phyloP scores from a whole-genome alignment of 92 coral and sea anemone species.

The Umimayanthus kanabou region DNA sequence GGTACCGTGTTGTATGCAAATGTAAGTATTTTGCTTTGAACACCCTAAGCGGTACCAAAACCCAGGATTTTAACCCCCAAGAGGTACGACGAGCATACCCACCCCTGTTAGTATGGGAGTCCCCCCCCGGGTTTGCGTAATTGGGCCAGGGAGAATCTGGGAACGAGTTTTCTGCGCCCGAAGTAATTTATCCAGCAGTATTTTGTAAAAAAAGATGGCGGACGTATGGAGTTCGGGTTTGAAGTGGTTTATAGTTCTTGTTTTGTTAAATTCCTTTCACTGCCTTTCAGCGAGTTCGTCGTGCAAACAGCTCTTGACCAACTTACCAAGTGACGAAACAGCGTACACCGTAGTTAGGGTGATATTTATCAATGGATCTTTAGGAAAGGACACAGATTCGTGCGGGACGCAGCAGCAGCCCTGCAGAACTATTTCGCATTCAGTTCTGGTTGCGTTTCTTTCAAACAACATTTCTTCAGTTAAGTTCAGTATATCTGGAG shows the following conservation, averaged over 20 bases:
- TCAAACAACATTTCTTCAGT: conserved; percentile 21
- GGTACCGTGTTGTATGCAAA: too few relatives aligned
- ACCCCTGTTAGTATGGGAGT: too few relatives aligned
- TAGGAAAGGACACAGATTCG: conserved; percentile 28
- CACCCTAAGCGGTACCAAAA: too few relatives aligned
- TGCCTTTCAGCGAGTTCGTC: background rate
- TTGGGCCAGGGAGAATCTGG: too few relatives aligned
- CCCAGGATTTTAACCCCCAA: too few relatives aligned
- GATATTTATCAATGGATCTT: conserved; percentile 1
- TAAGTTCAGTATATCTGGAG: conserved; percentile 13
- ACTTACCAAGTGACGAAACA: background rate
- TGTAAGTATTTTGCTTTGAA: too few relatives aligned
- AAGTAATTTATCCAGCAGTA: too few relatives aligned
- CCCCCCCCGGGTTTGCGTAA: too few relatives aligned
- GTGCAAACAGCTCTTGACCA: background rate
- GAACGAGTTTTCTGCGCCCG: too few relatives aligned
- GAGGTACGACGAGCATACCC: too few relatives aligned
- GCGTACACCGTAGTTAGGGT: background rate
- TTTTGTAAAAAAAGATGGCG: conserved; percentile 12
- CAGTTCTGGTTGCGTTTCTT: conserved; percentile 16
- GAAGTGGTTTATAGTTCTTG: background rate
- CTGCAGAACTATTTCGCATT: conserved; percentile 30
- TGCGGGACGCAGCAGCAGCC: conserved; percentile 14
- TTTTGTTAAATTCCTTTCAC: background rate
- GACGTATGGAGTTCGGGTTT: background rate